A percentile compares a stretch with the other conserved stretches of the same genome.
Evolutionary conservation across 37 sponge, comb jelly and placozoan genomes (phyloP).

Genomic region (Ephydatia muelleri): DNA sequence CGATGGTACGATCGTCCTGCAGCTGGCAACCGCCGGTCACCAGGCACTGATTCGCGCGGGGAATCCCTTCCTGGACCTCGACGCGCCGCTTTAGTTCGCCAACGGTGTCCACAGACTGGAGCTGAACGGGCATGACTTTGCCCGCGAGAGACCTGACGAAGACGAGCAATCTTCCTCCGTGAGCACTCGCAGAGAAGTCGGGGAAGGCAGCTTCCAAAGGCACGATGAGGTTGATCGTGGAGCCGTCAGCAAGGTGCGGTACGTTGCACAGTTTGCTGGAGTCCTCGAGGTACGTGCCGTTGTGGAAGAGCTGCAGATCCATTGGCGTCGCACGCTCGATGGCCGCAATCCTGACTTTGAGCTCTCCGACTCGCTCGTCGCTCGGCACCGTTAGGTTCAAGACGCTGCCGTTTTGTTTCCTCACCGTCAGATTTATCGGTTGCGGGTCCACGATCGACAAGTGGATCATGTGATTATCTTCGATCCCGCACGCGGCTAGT

Average conservation of each 20-base stretch:
- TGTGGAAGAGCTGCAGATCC: constrained; percentile 26
- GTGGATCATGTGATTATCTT: constrained; percentile 39
- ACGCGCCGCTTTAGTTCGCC: constrained; percentile 31
- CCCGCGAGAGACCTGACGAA: constrained; percentile 59
- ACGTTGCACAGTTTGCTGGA: constrained; percentile 9
- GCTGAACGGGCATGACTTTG: constrained; percentile 27
- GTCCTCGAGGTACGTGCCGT: constrained; percentile 26
- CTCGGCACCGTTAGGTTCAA: background rate
- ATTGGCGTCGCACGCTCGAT: background rate
- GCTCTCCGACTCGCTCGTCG: constrained; percentile 3
- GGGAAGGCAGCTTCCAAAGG: background rate
- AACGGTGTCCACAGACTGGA: constrained; percentile 22
- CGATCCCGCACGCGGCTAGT: constrained; percentile 32
- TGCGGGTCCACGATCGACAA: constrained; percentile 10
- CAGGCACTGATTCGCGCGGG: constrained; percentile 42
- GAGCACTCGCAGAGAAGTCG: no score
- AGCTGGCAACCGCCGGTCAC: constrained; percentile 32
- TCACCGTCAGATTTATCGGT: constrained; percentile 7
- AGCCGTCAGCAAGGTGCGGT: background rate
- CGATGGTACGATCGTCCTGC: background rate
- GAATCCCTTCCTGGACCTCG: constrained; percentile 32
- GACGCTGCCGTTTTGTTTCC: background rate
- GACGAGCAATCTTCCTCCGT: constrained; percentile 2
- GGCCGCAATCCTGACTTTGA: constrained; percentile 15
- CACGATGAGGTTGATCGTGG: constrained; percentile 15